Evolutionary conservation across 2,888 invertebrate genomes (phyloP).

Genomic region (Acleris sparsana): DNA sequence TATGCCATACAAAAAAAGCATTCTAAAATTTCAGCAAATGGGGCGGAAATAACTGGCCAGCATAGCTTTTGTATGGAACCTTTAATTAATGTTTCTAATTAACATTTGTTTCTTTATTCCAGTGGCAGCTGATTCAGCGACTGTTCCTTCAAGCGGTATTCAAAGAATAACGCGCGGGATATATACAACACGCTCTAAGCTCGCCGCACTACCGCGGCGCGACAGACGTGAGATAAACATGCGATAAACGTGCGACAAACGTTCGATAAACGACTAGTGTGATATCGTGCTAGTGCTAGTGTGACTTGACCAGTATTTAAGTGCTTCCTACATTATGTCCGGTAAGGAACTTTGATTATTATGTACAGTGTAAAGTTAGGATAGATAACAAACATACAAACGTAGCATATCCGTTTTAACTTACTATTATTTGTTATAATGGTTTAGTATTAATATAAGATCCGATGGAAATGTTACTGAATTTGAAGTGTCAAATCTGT

Average conservation of each 20-base stretch:
- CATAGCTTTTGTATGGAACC: too few species aligned
- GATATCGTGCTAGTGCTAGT: conserved; percentile 9
- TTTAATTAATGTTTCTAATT: too few species aligned
- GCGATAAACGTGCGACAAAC: conserved; percentile 2
- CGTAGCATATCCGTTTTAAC: too few species aligned
- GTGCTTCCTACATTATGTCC: background rate
- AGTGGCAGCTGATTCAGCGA: conserved; percentile 83
- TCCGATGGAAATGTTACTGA: too few species aligned
- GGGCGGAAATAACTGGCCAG: too few species aligned
- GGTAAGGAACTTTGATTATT: background rate
- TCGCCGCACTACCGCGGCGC: conserved; percentile 45
- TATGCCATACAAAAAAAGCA: too few species aligned
- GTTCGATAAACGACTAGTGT: conserved; percentile 11
- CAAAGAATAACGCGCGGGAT: conserved; percentile 79
- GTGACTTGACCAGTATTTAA: conserved; percentile 16
- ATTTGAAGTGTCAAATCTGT: too few species aligned
- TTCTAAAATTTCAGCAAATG: too few species aligned
- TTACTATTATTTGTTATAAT: too few species aligned
- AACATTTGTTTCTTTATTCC: conserved; percentile 46
- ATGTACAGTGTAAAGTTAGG: too few species aligned
- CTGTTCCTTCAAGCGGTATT: conserved; percentile 78
- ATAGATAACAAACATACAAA: too few species aligned
- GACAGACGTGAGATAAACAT: conserved; percentile 47
- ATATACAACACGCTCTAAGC: conserved; percentile 76
- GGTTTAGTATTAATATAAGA: too few species aligned